phyloP scores from a whole-genome alignment of 1,140 invertebrate genomes.

The Lysiphlebus fabarum region DNA sequence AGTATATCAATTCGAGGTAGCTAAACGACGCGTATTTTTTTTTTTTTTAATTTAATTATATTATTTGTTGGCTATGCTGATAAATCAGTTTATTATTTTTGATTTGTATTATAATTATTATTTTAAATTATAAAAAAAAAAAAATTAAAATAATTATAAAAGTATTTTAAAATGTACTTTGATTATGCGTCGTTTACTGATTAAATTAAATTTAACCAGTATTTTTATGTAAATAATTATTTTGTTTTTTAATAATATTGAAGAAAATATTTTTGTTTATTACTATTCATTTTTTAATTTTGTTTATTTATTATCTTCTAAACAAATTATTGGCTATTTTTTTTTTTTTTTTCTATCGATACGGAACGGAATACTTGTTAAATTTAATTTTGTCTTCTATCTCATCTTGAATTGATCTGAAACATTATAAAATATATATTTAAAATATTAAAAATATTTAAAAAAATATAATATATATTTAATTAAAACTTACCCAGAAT shows the following conservation, averaged over 20 bases:
- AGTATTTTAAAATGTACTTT: constrained; percentile 4
- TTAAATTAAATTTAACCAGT: too few species aligned
- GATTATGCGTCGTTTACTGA: constrained; percentile 3
- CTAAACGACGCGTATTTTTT: neutral
- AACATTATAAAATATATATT: constrained; percentile 5
- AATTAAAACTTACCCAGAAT: neutral
- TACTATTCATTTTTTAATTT: constrained; percentile 1
- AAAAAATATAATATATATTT: neutral
- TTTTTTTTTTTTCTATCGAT: constrained; percentile 10
- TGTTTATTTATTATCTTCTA: constrained; percentile 6
- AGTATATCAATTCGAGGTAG: neutral
- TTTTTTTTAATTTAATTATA: too few species aligned
- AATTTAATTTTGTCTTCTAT: neutral
- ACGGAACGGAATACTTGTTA: constrained; percentile 17
- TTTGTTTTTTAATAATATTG: neutral
- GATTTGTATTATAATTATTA: too few species aligned
- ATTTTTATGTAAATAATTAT: neutral
- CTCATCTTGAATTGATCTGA: neutral
- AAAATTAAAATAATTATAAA: too few species aligned
- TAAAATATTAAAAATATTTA: neutral
- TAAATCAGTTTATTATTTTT: too few species aligned
- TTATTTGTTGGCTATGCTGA: too few species aligned
- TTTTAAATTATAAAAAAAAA: too few species aligned
- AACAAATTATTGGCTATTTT: constrained; percentile 3
- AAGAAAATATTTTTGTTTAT: neutral